Conservation (phyloP, 2,888 invertebrate species). For the Cosmorhoe ocellata region DNA sequence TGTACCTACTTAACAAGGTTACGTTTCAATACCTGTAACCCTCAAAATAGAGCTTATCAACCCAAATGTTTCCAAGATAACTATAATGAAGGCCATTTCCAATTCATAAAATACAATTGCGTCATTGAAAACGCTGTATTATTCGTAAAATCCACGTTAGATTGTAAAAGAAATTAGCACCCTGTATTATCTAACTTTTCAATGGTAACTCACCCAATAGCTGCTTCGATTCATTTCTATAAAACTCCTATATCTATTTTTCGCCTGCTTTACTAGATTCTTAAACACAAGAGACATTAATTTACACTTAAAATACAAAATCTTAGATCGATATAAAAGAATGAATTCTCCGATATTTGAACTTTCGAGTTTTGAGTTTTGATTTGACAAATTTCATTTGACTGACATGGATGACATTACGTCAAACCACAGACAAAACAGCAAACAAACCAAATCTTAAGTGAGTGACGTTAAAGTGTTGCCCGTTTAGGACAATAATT, state of each 20-base stretch:
- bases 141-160: constrained; percentile 12
- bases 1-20: too few relatives aligned
- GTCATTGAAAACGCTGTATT: constrained; percentile 2
- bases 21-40: constrained; percentile 9
- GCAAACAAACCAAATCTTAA: too few relatives aligned
- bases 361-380: too few relatives aligned
- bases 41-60: constrained; percentile 9
- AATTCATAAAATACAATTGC: constrained; percentile 11
- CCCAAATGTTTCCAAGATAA: constrained; percentile 17
- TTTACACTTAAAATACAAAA: constrained; percentile 8
- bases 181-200: constrained; percentile 25
- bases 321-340: background rate
- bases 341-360: too few relatives aligned
- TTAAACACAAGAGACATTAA: constrained; percentile 65
- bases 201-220: constrained; percentile 56
- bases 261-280: constrained; percentile 57
- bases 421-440: too few relatives aligned
- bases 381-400: background rate
- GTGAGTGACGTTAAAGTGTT: too few relatives aligned
- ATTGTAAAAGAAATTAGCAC: constrained; percentile 19
- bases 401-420: background rate
- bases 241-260: constrained; percentile 53
- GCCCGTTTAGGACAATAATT: too few relatives aligned
- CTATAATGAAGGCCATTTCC: constrained; percentile 16
- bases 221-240: constrained; percentile 53